phyloP scores from a whole-genome alignment of 2,113 vertebrate species.

The Emydocephalus ijimae region DNA sequence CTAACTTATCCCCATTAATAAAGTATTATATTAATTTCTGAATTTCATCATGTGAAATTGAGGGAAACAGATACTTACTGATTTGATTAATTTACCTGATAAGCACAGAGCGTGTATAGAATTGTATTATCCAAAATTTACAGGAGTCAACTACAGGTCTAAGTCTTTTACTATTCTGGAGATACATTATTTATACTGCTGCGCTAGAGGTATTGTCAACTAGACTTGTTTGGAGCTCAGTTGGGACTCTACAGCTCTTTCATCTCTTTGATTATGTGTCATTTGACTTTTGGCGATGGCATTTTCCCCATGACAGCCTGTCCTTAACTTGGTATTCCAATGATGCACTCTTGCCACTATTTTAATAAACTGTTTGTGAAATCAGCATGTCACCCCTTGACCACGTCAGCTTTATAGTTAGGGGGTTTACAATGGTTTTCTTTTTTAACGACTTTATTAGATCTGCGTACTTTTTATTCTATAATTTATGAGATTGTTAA shows the following conservation, averaged over 20 bases:
- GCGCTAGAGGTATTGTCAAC: not conserved
- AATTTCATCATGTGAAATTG: constrained; percentile 23
- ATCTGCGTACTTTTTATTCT: not conserved
- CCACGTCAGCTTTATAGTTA: not conserved
- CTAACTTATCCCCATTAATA: constrained; percentile 17
- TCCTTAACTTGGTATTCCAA: not conserved
- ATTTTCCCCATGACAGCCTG: not conserved
- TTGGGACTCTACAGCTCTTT: not conserved
- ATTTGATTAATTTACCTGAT: not conserved
- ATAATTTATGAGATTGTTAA: not conserved
- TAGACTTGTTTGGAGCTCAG: not conserved
- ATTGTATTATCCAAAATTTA: not conserved
- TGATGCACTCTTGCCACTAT: not conserved
- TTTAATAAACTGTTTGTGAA: not conserved
- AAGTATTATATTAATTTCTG: constrained; percentile 38
- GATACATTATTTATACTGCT: not conserved
- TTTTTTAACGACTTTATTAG: not conserved
- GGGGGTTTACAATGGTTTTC: not conserved
- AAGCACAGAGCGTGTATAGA: not conserved
- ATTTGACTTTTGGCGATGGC: not conserved
- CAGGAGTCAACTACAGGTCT: not conserved
- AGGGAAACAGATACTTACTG: not conserved
- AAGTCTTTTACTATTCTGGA: not conserved
- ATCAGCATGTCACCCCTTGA: not conserved
- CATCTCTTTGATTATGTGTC: not conserved